Conservation (phyloP, 2,113 vertebrate species). For the Glaucidium brasilianum region DNA sequence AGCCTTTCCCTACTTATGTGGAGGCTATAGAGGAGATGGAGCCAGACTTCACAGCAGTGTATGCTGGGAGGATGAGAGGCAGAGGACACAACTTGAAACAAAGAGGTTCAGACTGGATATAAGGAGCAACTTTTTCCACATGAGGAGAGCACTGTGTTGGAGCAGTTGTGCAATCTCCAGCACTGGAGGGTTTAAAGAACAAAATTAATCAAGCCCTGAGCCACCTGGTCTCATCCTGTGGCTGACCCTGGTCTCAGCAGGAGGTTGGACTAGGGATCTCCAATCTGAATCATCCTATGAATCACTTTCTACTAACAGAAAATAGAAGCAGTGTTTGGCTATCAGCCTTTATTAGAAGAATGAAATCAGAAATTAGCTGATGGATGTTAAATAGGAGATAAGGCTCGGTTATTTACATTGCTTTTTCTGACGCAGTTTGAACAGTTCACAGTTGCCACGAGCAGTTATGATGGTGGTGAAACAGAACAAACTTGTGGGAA, state of each 20-base stretch:
- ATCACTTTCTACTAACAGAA: neutral
- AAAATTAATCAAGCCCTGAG: neutral
- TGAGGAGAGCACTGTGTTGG: neutral
- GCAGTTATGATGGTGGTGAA: accelerated
- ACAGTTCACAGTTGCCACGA: neutral
- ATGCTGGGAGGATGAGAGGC: neutral
- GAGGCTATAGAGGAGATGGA: neutral
- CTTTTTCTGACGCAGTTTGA: neutral
- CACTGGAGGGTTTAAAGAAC: neutral
- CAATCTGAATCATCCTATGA: neutral
- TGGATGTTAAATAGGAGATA: neutral
- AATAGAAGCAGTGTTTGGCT: neutral
- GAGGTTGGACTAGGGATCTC: neutral
- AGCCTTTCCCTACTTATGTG: neutral
- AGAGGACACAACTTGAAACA: neutral
- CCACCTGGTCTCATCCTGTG: neutral
- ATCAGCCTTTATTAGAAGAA: neutral
- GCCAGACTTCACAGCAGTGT: neutral
- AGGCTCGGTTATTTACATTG: neutral
- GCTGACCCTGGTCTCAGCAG: neutral
- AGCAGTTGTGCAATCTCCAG: neutral
- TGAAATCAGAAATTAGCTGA: neutral
- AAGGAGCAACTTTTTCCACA: neutral
- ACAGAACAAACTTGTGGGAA: neutral
- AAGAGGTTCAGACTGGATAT: neutral